These are phyloP conservation scores for Argyra leucocephala DNA, from an alignment of 2,888 invertebrate species.

Conservation along the genomic window DNA sequence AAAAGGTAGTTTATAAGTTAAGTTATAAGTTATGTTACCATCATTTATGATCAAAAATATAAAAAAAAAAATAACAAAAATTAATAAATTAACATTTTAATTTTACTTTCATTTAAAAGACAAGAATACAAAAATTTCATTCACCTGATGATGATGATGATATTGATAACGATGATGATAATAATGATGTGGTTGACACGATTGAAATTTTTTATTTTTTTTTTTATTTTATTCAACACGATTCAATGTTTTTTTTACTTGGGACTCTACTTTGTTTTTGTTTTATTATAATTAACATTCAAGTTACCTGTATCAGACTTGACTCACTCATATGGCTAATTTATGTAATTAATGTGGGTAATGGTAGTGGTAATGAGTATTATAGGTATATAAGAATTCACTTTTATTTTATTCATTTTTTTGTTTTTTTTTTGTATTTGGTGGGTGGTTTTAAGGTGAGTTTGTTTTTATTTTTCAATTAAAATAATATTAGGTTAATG, in stretches of 20 bases:
- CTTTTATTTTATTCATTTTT: background rate
- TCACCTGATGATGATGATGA: background rate
- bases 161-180: no score
- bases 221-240: background rate
- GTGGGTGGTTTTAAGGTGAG: background rate
- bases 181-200: background rate
- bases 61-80: no score
- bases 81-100: background rate
- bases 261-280: background rate
- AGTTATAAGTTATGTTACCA: no score
- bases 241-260: background rate
- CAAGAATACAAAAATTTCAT: background rate
- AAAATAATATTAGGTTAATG: no score
- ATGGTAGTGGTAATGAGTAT: background rate
- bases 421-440: background rate
- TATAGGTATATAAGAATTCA: background rate
- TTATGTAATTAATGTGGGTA: slow-evolving; percentile 1
- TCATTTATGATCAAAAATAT: no score
- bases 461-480: background rate
- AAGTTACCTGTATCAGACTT: background rate
- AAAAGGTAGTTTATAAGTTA: no score
- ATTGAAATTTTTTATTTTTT: background rate
- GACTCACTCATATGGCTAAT: background rate
- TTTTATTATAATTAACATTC: no score
- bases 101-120: slow-evolving; percentile 1